phyloP scores from a whole-genome alignment of 2,888 invertebrate species.

The Doris montereyensis region DNA sequence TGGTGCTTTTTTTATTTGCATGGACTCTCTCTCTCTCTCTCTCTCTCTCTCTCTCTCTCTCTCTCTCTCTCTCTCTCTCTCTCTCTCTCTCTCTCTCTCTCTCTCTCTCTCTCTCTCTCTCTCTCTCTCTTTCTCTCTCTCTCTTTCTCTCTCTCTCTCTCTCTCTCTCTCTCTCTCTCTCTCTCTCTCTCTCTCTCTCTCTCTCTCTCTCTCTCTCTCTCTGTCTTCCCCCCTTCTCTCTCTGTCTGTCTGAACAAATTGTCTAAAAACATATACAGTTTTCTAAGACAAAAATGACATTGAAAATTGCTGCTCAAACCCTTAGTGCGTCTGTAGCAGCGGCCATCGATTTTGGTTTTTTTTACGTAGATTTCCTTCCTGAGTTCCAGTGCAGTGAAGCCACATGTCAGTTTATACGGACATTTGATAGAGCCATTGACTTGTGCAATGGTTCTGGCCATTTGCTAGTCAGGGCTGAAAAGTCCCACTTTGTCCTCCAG shows the following conservation, averaged over 20 bases:
- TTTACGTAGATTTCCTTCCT: neutral
- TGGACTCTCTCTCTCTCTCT: slow-evolving; percentile 8
- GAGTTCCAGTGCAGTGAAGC: neutral
- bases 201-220: slow-evolving; percentile 20
- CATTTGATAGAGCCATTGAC: neutral
- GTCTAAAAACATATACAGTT: neutral
- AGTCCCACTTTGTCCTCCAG: neutral
- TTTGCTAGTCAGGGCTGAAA: neutral
- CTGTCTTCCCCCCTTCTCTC: no score
- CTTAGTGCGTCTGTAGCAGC: neutral
- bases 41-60: neutral
- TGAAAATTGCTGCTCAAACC: neutral
- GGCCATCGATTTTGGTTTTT: slow-evolving; percentile 9
- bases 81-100: neutral
- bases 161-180: slow-evolving; percentile 27
- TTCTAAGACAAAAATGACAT: neutral
- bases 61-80: neutral
- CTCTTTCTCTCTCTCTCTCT: slow-evolving; percentile 32
- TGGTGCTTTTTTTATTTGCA: neutral
- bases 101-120: neutral
- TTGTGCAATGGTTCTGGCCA: neutral
- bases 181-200: slow-evolving; percentile 21
- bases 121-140: slow-evolving; percentile 31
- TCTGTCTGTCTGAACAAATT: neutral
- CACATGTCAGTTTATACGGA: neutral